Conservation (phyloP, 2,113 vertebrate species). For the Rhinoptilus africanus region DNA sequence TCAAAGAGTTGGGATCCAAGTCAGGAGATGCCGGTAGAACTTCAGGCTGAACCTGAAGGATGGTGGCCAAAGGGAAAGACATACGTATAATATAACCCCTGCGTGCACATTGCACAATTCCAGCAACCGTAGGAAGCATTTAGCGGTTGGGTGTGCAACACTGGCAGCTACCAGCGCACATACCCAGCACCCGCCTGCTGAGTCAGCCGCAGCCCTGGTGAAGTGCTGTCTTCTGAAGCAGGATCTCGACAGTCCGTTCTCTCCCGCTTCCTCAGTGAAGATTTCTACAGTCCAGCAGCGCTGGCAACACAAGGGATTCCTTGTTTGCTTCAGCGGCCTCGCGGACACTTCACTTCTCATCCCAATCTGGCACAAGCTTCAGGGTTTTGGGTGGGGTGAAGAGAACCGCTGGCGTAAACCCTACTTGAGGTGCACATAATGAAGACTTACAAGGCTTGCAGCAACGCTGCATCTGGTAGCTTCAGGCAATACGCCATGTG, state of each 20-base stretch:
- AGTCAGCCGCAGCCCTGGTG: fast-evolving
- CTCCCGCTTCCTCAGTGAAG: neutral
- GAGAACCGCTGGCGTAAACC: neutral
- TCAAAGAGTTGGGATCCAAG: neutral
- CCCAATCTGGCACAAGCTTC: neutral
- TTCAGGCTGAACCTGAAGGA: neutral
- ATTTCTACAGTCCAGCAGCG: neutral
- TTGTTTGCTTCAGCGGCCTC: fast-evolving
- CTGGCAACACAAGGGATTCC: neutral
- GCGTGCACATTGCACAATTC: fast-evolving
- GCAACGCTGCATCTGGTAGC: neutral
- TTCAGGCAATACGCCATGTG: neutral
- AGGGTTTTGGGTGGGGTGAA: neutral
- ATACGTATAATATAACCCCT: fast-evolving
- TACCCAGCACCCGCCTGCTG: neutral
- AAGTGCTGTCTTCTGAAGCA: fast-evolving
- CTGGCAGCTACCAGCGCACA: neutral
- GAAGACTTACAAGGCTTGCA: fast-evolving
- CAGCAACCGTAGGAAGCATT: neutral
- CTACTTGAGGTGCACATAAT: fast-evolving
- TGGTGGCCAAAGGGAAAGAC: fast-evolving
- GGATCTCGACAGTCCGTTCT: fast-evolving
- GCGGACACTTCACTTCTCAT: neutral
- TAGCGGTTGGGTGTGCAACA: neutral
- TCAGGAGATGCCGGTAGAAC: neutral